phyloP scores from a whole-genome alignment of 2,797 vertebrate genomes.

The Sylvia borin region DNA sequence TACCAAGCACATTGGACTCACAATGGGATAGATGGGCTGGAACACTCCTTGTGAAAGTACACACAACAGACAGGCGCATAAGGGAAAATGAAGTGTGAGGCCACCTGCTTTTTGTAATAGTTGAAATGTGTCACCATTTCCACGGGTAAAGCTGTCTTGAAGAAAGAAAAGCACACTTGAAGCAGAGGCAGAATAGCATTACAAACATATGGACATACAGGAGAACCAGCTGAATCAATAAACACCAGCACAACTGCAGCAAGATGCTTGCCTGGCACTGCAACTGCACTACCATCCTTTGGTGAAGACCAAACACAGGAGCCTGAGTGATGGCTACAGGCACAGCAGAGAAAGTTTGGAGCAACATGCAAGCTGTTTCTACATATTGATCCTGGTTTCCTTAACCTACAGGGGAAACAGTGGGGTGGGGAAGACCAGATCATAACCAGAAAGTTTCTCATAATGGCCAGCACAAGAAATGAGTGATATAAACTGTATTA shows the following conservation, averaged over 20 bases:
- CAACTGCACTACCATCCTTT: not conserved
- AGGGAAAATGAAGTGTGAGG: not conserved
- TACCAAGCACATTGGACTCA: not conserved
- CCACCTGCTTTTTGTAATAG: not conserved
- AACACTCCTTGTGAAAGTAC: not conserved
- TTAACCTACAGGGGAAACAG: not conserved
- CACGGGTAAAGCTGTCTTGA: not conserved
- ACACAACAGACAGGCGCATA: not conserved
- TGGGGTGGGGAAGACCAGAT: not conserved
- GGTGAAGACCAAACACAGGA: not conserved
- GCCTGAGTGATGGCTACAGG: not conserved
- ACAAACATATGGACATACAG: not conserved
- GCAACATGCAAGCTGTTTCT: not conserved
- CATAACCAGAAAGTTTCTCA: not conserved
- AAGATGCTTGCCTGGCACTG: not conserved
- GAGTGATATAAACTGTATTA: not conserved
- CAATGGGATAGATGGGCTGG: not conserved
- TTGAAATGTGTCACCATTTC: not conserved
- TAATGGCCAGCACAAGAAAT: not conserved
- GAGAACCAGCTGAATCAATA: conserved; percentile 21
- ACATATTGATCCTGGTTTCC: not conserved
- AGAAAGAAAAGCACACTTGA: not conserved
- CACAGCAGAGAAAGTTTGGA: not conserved
- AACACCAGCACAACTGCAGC: not conserved
- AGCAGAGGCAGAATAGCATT: not conserved